Evolutionary conservation across 2,888 invertebrate genomes (phyloP).

Genomic region (Chalcis sispes): DNA sequence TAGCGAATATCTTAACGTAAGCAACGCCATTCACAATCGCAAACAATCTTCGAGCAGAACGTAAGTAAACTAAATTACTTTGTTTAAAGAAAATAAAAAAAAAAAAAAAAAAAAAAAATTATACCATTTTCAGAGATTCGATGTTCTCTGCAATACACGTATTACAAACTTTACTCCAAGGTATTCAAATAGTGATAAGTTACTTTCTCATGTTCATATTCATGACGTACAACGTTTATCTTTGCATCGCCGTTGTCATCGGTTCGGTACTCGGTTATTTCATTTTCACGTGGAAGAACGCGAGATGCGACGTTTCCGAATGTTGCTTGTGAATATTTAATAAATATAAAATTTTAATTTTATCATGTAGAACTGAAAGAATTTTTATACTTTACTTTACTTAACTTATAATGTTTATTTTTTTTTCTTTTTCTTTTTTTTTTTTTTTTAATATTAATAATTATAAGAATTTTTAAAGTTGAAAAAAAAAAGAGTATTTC

Average conservation of each 20-base stretch:
- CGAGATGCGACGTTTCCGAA: slow-evolving; percentile 62
- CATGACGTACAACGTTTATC: slow-evolving; percentile 82
- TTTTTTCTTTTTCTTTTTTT: no score
- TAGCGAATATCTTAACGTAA: slow-evolving; percentile 65
- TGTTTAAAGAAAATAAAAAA: no score
- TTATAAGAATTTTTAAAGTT: no score
- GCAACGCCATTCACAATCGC: slow-evolving; percentile 33
- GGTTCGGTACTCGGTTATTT: slow-evolving; percentile 78
- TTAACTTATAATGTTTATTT: no score
- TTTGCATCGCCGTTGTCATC: slow-evolving; percentile 78
- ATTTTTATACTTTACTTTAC: no score
- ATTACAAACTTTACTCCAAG: slow-evolving; percentile 68
- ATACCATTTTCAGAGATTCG: slow-evolving; percentile 67
- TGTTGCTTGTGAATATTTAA: slow-evolving; percentile 65
- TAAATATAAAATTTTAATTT: no score
- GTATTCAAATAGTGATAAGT: slow-evolving; percentile 76
- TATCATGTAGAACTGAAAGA: no score
- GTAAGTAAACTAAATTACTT: slow-evolving; percentile 57
- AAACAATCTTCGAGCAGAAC: slow-evolving; percentile 49
- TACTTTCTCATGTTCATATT: slow-evolving; percentile 81
- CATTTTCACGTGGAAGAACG: slow-evolving; percentile 69
- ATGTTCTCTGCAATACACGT: slow-evolving; percentile 68
- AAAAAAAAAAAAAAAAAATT: no score
- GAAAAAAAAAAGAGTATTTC: no score
- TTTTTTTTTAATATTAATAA: no score